Evolutionary conservation across 2,113 vertebrate genomes (phyloP).

Genomic region (Otocyon megalotis): DNA sequence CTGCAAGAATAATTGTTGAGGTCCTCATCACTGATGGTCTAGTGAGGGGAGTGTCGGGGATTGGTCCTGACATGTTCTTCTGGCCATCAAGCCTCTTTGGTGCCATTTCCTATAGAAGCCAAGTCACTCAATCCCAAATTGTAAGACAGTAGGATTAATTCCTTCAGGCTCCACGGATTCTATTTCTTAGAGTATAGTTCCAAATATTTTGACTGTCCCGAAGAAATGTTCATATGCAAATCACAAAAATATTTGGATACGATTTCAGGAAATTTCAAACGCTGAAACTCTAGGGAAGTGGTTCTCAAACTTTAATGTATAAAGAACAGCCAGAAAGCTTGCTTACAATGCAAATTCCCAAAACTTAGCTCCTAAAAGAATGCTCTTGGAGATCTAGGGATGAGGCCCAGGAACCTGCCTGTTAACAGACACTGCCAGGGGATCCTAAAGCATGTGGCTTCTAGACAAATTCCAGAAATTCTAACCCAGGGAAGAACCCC

Average conservation of each 20-base stretch:
- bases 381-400: neutral
- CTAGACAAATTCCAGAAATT: neutral
- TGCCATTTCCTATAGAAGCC: neutral
- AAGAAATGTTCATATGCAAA: neutral
- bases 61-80: neutral
- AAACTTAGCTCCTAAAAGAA: neutral
- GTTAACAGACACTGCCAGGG: neutral
- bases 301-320: neutral
- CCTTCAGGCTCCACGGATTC: neutral
- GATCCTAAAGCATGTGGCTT: neutral
- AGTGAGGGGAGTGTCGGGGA: neutral
- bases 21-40: neutral
- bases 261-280: neutral
- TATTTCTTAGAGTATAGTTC: neutral
- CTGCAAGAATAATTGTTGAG: neutral
- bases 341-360: neutral
- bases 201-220: neutral
- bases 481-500: neutral
- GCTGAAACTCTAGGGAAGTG: neutral
- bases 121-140: neutral
- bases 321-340: neutral
- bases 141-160: neutral
- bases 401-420: neutral
- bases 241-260: neutral
- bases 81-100: neutral